Percentiles rank a stretch among this genome's conserved stretches.
phyloP scores from a whole-genome alignment of 2,113 vertebrate genomes.

The Rhadina sibilatrix region DNA sequence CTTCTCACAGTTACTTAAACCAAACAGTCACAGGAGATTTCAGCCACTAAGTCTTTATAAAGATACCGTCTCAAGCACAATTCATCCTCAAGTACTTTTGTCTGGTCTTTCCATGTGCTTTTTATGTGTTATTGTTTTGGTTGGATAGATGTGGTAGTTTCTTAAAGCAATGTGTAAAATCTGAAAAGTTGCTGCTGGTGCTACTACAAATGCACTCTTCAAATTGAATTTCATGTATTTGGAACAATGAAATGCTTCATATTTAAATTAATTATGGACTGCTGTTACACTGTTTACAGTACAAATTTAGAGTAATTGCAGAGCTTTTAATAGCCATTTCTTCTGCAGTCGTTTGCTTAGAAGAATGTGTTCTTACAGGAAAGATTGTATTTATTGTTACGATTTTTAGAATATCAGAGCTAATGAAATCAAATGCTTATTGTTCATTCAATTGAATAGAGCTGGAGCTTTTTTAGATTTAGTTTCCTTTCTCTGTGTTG shows the following conservation, averaged over 20 bases:
- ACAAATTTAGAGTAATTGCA: conserved; percentile 19
- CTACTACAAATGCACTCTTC: background rate
- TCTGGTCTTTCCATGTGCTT: background rate
- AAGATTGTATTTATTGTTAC: background rate
- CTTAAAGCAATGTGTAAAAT: background rate
- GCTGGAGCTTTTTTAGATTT: background rate
- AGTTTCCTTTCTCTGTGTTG: background rate
- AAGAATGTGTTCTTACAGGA: background rate
- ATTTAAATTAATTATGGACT: conserved; percentile 17
- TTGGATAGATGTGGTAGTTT: background rate
- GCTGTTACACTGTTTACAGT: background rate
- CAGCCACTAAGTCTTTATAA: background rate
- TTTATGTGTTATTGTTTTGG: background rate
- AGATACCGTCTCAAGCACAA: background rate
- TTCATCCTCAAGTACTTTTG: background rate
- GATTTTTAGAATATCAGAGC: background rate
- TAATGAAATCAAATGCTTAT: conserved; percentile 2
- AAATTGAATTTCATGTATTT: background rate
- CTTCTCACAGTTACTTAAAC: background rate
- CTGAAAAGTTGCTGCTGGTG: background rate
- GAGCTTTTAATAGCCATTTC: background rate
- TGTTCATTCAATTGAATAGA: background rate
- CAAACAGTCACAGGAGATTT: background rate
- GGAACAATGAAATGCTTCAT: background rate
- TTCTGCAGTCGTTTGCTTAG: background rate